These are phyloP conservation scores for Linhomoeus sp. DNA, from an alignment of 2,888 invertebrate species.

Conservation along the genomic window DNA sequence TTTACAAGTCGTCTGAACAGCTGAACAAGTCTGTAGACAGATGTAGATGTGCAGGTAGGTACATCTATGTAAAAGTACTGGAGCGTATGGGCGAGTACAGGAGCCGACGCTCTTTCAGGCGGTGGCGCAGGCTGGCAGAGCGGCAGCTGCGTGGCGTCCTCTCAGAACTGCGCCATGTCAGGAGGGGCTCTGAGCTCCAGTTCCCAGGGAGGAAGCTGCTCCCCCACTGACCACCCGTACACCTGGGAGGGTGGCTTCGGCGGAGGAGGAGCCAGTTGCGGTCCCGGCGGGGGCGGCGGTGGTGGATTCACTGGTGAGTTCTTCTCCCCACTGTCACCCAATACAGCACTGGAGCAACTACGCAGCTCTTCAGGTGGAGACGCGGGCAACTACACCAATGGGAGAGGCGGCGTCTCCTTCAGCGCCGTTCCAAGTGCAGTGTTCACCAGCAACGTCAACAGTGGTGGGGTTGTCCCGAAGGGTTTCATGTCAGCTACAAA, in stretches of 20 bases:
- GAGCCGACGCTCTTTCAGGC: neutral
- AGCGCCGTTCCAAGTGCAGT: neutral
- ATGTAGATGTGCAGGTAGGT: too few species aligned
- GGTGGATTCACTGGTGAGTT: conserved; percentile 11
- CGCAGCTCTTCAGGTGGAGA: neutral
- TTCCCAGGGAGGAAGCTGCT: neutral
- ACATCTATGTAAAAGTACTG: neutral
- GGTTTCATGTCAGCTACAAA: too few species aligned
- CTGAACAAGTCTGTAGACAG: too few species aligned
- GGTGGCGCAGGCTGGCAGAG: neutral
- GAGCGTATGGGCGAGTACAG: too few species aligned
- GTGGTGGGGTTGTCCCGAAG: neutral
- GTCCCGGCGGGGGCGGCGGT: conserved; percentile 14
- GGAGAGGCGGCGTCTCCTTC: conserved; percentile 3
- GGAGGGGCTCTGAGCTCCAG: neutral
- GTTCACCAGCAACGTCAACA: neutral
- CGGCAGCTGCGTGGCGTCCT: too few species aligned
- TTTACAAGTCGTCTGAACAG: too few species aligned
- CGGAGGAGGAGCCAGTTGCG: conserved; percentile 14
- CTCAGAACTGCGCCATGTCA: too few species aligned
- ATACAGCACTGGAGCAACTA: neutral
- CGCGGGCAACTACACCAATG: neutral
- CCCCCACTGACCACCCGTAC: neutral
- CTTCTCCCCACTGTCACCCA: neutral
- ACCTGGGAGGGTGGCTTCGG: conserved; percentile 12